Conservation (phyloP, 2,797 vertebrate genomes). For the Limosa lapponica region DNA sequence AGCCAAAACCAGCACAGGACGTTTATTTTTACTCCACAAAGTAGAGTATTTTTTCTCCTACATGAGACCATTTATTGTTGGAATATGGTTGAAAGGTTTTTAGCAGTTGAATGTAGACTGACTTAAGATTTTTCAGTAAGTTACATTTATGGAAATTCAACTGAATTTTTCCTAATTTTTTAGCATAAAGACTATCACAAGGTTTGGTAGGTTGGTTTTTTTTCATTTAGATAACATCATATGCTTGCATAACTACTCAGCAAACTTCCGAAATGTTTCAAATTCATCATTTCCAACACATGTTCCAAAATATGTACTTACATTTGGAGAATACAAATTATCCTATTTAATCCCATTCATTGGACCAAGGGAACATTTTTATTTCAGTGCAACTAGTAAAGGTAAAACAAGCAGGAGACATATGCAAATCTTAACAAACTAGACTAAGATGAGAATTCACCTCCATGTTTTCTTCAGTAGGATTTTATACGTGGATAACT, state of each 20-base stretch:
- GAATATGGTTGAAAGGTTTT: neutral
- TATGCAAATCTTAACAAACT: neutral
- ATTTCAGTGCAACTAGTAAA: neutral
- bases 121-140: neutral
- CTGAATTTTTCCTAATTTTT: neutral
- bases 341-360: neutral
- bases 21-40: neutral
- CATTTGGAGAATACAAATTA: neutral
- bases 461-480: neutral
- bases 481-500: neutral
- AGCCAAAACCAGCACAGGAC: neutral
- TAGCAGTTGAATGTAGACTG: neutral
- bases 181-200: neutral
- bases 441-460: neutral
- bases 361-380: neutral
- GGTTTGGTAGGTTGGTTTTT: neutral
- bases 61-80: neutral
- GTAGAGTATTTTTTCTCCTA: too few relatives aligned
- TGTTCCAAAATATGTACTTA: neutral
- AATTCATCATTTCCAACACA: neutral
- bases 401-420: neutral
- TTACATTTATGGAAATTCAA: neutral
- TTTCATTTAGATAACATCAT: neutral
- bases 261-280: neutral
- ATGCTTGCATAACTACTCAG: neutral